Conservation (phyloP, 2,113 vertebrate species). For the Rallus limicola region DNA sequence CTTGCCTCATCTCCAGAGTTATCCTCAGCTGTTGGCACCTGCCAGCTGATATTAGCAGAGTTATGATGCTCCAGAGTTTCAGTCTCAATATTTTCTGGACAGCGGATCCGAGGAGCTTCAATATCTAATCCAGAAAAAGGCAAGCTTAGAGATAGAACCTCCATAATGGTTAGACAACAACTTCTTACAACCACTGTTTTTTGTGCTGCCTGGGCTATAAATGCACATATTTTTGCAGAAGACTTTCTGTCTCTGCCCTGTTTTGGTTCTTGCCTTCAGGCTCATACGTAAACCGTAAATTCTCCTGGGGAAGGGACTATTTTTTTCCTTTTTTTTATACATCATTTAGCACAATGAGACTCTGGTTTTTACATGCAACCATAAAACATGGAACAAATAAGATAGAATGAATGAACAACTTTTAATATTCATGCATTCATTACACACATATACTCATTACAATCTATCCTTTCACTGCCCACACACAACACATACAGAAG, state of each 20-base stretch:
- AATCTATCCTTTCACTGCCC: neutral
- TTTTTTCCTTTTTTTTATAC: neutral
- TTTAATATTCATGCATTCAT: neutral
- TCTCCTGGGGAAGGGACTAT: neutral
- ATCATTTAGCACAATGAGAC: neutral
- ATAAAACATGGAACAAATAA: neutral
- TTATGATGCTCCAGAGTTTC: constrained; percentile 85
- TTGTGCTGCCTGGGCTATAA: neutral
- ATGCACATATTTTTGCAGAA: neutral
- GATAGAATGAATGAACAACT: neutral
- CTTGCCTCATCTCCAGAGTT: constrained; percentile 91
- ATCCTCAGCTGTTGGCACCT: constrained; percentile 82
- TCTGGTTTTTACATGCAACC: neutral
- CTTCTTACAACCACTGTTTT: neutral
- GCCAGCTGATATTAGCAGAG: constrained; percentile 88
- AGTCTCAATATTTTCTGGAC: constrained; percentile 84
- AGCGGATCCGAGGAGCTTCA: constrained; percentile 86
- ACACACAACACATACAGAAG: neutral
- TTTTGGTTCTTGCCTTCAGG: neutral
- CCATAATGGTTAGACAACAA: neutral
- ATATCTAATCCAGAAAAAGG: constrained; percentile 79
- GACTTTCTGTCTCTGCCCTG: neutral
- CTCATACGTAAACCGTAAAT: neutral
- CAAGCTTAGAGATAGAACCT: neutral
- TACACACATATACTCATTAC: neutral